Percentiles rank a stretch among this genome's conserved stretches.
phyloP scores from a whole-genome alignment of 2,888 invertebrate species.

The Hypomecis punctinalis region DNA sequence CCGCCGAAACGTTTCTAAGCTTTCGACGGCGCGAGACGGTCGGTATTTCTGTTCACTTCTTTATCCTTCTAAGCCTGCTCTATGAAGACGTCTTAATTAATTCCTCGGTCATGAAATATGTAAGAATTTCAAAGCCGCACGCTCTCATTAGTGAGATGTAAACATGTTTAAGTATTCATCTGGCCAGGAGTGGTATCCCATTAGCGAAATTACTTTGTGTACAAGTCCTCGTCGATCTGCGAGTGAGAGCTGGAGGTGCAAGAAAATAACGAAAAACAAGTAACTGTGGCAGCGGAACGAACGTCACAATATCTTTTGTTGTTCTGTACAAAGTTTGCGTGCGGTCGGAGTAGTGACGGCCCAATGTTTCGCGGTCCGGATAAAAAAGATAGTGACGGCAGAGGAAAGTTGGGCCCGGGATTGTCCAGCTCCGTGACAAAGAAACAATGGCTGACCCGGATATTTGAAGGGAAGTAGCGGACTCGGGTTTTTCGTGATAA shows the following conservation, averaged over 20 bases:
- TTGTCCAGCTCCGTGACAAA: conserved; percentile 73
- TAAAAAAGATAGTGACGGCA: conserved; percentile 54
- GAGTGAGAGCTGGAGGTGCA: conserved; percentile 39
- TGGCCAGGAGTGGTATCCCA: conserved; percentile 43
- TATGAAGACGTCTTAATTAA: conserved; percentile 28
- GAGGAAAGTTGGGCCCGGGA: conserved; percentile 60
- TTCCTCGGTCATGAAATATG: conserved; percentile 27
- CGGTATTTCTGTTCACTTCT: conserved; percentile 19
- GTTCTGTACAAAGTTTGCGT: conserved; percentile 46
- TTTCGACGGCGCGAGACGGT: neutral
- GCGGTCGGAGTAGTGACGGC: conserved; percentile 44
- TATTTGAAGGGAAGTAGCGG: conserved; percentile 71
- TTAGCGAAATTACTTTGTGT: conserved; percentile 60
- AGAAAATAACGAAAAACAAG: conserved; percentile 62
- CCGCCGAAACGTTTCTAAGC: conserved; percentile 18
- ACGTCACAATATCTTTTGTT: conserved; percentile 68
- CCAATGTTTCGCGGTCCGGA: conserved; percentile 42
- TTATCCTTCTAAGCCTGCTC: conserved; percentile 10
- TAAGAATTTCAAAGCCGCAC: conserved; percentile 28
- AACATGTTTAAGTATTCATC: conserved; percentile 35
- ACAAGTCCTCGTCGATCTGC: conserved; percentile 50
- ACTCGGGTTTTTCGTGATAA: conserved; percentile 61
- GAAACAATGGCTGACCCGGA: conserved; percentile 77
- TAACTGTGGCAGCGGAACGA: conserved; percentile 56
- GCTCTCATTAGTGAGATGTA: conserved; percentile 40